Percentiles rank a stretch among this genome's conserved stretches.
Conservation (phyloP, 2,113 vertebrate genomes). For the Nycticebus coucang region DNA sequence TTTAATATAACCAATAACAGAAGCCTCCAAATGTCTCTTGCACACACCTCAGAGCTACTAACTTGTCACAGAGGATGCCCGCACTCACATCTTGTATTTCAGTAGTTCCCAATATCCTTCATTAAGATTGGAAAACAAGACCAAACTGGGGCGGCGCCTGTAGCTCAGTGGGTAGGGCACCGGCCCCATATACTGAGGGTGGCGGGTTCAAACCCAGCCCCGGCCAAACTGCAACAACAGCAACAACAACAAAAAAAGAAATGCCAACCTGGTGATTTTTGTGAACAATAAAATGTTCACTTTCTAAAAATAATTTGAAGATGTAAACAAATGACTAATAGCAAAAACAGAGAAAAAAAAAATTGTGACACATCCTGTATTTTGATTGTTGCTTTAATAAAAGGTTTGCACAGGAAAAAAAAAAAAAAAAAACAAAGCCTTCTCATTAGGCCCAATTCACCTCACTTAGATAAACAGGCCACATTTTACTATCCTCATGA, state of each 20-base stretch:
- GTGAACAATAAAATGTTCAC: conserved; percentile 71
- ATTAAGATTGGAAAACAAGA: conserved; percentile 71
- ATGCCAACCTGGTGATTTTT: conserved; percentile 77
- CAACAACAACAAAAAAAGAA: too few relatives aligned
- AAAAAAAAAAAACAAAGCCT: too few relatives aligned
- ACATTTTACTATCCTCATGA: too few relatives aligned
- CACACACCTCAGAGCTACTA: conserved; percentile 51
- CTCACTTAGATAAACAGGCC: too few relatives aligned
- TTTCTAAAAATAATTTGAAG: conserved; percentile 74
- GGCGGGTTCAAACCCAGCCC: too few relatives aligned
- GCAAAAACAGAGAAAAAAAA: conserved; percentile 65
- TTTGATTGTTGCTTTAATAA: conserved; percentile 87
- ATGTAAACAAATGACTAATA: conserved; percentile 76
- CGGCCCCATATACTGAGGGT: too few relatives aligned
- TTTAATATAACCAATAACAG: conserved; percentile 67
- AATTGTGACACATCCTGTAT: conserved; percentile 80
- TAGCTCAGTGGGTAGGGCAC: too few relatives aligned
- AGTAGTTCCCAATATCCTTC: conserved; percentile 68
- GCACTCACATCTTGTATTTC: conserved; percentile 75
- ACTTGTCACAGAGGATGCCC: conserved; percentile 73
- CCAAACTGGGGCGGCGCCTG: conserved; percentile 43
- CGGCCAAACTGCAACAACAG: too few relatives aligned
- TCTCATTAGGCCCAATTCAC: too few relatives aligned
- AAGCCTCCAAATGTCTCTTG: conserved; percentile 61
- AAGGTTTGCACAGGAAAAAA: conserved; percentile 83